Conservation (phyloP, 2,797 vertebrate genomes). For the Silurus aristotelis region DNA sequence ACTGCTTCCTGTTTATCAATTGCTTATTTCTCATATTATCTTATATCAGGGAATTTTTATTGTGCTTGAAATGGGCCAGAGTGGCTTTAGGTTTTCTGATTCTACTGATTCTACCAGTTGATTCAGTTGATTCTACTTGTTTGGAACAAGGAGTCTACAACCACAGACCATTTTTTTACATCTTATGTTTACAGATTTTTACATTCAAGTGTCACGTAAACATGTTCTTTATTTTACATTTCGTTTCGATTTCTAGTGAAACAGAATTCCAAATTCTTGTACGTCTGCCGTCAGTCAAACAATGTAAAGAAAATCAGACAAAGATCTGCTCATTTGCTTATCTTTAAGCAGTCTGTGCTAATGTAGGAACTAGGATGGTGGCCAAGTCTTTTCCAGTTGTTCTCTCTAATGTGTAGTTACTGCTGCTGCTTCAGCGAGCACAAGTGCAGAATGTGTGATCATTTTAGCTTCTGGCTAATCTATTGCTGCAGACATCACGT, state of each 20-base stretch:
- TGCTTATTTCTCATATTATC: not conserved
- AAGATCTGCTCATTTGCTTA: constrained; percentile 3
- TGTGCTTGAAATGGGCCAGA: not conserved
- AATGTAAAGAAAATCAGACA: constrained; percentile 22
- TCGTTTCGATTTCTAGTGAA: not conserved
- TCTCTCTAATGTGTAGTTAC: constrained; percentile 69
- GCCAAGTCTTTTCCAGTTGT: constrained; percentile 70
- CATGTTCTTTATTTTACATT: not conserved
- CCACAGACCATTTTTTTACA: not conserved
- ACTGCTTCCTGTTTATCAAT: not conserved
- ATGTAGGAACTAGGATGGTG: constrained; percentile 65
- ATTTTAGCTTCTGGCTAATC: constrained; percentile 54
- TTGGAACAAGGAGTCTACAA: too few species aligned
- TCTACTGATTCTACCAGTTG: too few species aligned
- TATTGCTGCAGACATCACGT: constrained; percentile 38
- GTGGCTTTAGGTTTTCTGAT: too few species aligned
- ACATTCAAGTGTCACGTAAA: not conserved
- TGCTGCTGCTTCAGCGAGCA: constrained; percentile 65
- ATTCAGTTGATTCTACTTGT: too few species aligned
- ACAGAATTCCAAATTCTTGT: not conserved
- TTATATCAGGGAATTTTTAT: not conserved
- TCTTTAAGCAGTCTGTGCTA: constrained; percentile 55
- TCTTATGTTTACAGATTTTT: not conserved
- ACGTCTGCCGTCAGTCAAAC: constrained; percentile 13
- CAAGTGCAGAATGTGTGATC: constrained; percentile 50